Base-by-base conservation (phyloP, 2,797 vertebrate genomes). In the Streptopelia turtur region DNA sequence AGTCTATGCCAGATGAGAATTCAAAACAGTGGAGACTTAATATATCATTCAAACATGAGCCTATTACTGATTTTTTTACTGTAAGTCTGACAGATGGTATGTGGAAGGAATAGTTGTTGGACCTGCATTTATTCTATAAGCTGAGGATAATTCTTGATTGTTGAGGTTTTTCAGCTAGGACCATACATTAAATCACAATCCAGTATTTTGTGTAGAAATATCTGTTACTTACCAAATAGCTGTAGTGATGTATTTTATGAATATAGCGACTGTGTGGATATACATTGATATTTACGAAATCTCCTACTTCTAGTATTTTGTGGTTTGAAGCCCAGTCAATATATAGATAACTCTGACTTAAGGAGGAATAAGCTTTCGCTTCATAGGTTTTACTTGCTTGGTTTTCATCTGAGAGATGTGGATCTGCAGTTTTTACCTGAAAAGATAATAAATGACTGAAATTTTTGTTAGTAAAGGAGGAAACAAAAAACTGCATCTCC, bases 341-440 rank as follows among this genome's bases (percentile, higher is more conserved):
- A 93, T 99, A 99, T 4, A 99, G 97, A 82, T 99, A 99, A 31
- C 99, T 99, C 24, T 98, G 95, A 84, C 98, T 99, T n/a, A 97
- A 96, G 2, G 99, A 99, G 25, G 96, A 89, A 69, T 99, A 99
- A 9, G 98, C 94, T 79, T 75, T 79, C 20, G 99, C 98, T 53
- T 60, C 95, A 47, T 98, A 98, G 5, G 5, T 74, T 92, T 97
- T 94, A 24, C 63, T 93, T 43, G 98, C 98, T 97, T 99, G 99
- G 72, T 98, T 98, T 88, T 96, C 93, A 20, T 97, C 90, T 22
- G 96, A 97, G 89, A 99, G 98, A 17, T 0, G 25, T 6, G 92
- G 14, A 83, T 98, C 98, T 17, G 90, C 96, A 2, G 99, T 99
- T 95, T 90, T 94, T 53, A 99, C 96, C 99, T 99, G 96, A 87